These are phyloP conservation scores for Crematogaster levior DNA, from an alignment of 2,888 invertebrate genomes.

Conservation along the genomic window DNA sequence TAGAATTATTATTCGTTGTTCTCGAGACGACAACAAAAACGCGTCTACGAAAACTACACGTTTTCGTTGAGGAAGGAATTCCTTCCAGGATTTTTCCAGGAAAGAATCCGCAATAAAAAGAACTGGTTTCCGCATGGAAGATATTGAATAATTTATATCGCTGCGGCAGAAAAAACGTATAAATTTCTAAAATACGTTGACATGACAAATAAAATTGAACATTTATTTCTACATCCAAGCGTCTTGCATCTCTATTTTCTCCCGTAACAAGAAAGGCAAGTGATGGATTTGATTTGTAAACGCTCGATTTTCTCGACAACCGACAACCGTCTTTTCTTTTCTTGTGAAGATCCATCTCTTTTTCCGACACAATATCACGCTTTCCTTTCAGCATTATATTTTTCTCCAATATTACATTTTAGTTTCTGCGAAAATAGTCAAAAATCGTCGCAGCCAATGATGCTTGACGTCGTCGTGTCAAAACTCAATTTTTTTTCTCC, in stretches of 20 bases:
- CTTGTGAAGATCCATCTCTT: background rate
- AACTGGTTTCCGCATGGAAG: background rate
- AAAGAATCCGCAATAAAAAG: background rate
- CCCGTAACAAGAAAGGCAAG: background rate
- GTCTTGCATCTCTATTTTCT: conserved; percentile 7
- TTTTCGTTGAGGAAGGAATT: background rate
- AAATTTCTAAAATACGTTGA: background rate
- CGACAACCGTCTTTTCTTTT: background rate
- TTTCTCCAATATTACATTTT: background rate
- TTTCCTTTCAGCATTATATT: background rate
- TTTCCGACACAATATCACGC: background rate
- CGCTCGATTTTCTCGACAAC: conserved; percentile 6
- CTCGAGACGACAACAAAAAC: background rate
- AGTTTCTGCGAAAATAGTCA: background rate
- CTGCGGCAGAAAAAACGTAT: background rate
- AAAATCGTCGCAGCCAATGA: background rate
- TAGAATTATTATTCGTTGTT: conserved; percentile 11
- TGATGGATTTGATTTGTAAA: conserved; percentile 27
- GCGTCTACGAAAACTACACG: too few relatives aligned
- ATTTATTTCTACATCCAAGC: conserved; percentile 1
- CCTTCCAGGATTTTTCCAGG: too few relatives aligned
- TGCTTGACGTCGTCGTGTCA: conserved; percentile 16
- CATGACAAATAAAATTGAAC: conserved; percentile 9
- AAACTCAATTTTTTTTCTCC: conserved; percentile 1
- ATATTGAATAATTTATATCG: conserved; percentile 24